Evolutionary conservation across 2,888 invertebrate genomes (phyloP).

Genomic region (Homarus gammarus): DNA sequence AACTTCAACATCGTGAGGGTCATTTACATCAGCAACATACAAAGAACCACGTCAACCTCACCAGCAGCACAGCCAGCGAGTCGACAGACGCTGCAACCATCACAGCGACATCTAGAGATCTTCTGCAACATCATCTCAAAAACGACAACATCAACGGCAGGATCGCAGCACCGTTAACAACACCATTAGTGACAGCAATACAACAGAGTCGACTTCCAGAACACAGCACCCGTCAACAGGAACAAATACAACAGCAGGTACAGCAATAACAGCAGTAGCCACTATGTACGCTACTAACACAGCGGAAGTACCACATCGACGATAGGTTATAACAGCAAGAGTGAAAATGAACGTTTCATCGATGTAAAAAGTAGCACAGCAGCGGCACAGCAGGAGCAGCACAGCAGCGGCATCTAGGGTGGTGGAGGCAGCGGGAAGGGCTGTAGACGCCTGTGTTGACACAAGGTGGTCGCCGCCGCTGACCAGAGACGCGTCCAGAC

Average conservation of each 20-base stretch:
- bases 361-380: neutral
- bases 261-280: neutral
- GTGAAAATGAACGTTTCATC: too few relatives aligned
- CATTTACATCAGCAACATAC: too few relatives aligned
- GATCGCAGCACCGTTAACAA: slow-evolving; percentile 1
- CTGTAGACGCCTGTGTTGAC: slow-evolving; percentile 63
- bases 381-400: neutral
- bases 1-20: too few relatives aligned
- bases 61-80: too few relatives aligned
- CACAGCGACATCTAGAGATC: too few relatives aligned
- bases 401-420: slow-evolving; percentile 1
- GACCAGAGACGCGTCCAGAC: slow-evolving; percentile 48
- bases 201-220: neutral
- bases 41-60: too few relatives aligned
- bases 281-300: neutral
- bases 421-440: neutral
- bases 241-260: neutral
- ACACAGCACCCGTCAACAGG: neutral
- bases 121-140: too few relatives aligned
- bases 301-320: too few relatives aligned
- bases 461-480: slow-evolving; percentile 62
- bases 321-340: too few relatives aligned
- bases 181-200: slow-evolving; percentile 10
- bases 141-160: neutral
- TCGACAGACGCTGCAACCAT: too few relatives aligned